Percentiles rank a stretch among this genome's conserved stretches.
phyloP scores from a whole-genome alignment of 1,140 invertebrate genomes.

The Drosophila kikkawai region DNA sequence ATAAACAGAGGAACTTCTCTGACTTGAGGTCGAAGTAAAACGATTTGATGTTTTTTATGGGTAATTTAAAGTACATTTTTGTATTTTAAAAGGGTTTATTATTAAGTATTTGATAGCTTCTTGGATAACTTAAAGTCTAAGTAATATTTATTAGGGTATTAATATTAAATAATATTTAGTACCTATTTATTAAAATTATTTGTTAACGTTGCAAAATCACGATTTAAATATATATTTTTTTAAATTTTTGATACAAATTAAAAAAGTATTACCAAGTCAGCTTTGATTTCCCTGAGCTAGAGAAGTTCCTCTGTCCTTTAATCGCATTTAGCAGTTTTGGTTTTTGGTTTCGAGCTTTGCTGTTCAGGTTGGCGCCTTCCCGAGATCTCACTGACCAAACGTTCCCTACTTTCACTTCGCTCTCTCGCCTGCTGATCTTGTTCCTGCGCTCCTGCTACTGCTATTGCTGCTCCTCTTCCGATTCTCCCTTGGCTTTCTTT shows the following conservation, averaged over 20 bases:
- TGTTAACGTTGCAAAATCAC: too few relatives aligned
- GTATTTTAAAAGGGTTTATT: not conserved
- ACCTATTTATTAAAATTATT: too few relatives aligned
- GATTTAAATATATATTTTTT: too few relatives aligned
- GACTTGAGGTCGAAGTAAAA: not conserved
- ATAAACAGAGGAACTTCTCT: conserved; percentile 10
- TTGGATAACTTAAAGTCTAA: too few relatives aligned
- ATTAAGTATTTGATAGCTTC: not conserved
- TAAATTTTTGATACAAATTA: too few relatives aligned
- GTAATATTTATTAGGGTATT: too few relatives aligned
- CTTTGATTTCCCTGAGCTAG: not conserved
- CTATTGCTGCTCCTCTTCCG: conserved; percentile 25
- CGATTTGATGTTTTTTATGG: not conserved
- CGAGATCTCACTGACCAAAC: conserved; percentile 75
- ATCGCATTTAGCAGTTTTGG: conserved; percentile 37
- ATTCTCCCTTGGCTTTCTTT: conserved; percentile 8
- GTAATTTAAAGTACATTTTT: not conserved
- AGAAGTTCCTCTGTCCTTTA: conserved; percentile 14
- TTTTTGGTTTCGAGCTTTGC: conserved; percentile 69
- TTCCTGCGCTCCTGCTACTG: conserved; percentile 34
- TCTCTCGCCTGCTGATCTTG: conserved; percentile 59
- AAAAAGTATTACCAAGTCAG: not conserved
- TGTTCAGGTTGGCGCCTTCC: conserved; percentile 63
- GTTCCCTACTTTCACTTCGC: conserved; percentile 69
- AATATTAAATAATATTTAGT: too few relatives aligned